phyloP scores from a whole-genome alignment of 1,140 invertebrate genomes.

The Adoxophyes honmai region DNA sequence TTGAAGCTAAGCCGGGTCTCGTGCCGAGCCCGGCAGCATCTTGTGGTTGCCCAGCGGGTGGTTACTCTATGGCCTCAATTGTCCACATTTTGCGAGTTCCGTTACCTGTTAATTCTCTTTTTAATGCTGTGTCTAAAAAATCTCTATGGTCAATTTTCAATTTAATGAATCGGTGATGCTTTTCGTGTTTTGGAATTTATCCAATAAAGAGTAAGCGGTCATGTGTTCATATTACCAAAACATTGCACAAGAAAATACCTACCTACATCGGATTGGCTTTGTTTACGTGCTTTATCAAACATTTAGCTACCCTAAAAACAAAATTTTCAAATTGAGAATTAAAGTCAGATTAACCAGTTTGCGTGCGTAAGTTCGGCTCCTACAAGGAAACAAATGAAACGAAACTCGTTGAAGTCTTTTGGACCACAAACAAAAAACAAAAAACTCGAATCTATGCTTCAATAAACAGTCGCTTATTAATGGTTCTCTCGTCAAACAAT shows the following conservation, averaged over 20 bases:
- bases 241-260: neutral
- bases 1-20: slow-evolving; percentile 22
- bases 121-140: neutral
- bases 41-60: slow-evolving; percentile 46
- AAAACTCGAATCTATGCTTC: too few species aligned
- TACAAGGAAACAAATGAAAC: neutral
- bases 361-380: neutral
- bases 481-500: neutral
- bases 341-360: too few species aligned
- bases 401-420: slow-evolving; percentile 7
- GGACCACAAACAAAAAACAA: slow-evolving; percentile 2
- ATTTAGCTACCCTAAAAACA: too few species aligned
- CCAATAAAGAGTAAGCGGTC: neutral
- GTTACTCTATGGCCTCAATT: slow-evolving; percentile 63
- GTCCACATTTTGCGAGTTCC: slow-evolving; percentile 44
- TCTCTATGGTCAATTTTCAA: neutral
- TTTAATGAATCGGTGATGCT: neutral
- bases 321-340: neutral
- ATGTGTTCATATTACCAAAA: neutral
- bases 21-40: slow-evolving; percentile 38
- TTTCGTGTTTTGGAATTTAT: neutral
- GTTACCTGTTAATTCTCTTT: slow-evolving; percentile 49
- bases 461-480: too few species aligned
- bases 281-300: too few species aligned
- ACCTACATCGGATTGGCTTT: neutral